These are phyloP conservation scores for Microtus oregoni DNA, from an alignment of 2,113 vertebrate genomes.

Conservation along the genomic window DNA sequence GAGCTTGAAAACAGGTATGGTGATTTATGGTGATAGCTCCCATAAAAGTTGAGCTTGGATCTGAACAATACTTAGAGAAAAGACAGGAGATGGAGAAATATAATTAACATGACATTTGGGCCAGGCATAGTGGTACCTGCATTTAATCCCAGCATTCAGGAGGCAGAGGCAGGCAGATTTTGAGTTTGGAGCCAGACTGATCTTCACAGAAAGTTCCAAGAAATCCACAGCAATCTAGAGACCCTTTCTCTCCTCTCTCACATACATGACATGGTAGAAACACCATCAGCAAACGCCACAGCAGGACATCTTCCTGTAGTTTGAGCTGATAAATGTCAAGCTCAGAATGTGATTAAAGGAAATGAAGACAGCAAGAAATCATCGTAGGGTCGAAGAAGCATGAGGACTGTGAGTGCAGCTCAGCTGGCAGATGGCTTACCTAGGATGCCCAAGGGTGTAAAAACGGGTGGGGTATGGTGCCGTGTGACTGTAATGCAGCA, in stretches of 20 bases:
- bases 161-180: neutral
- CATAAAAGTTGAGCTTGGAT: neutral
- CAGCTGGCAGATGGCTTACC: neutral
- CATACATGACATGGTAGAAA: neutral
- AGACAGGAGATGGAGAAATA: neutral
- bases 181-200: neutral
- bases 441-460: neutral
- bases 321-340: neutral
- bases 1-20: neutral
- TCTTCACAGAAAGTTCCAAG: neutral
- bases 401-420: neutral
- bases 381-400: neutral
- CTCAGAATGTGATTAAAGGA: neutral
- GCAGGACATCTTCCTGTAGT: neutral
- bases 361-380: neutral
- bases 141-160: neutral
- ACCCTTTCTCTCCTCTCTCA: neutral
- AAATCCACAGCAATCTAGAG: neutral
- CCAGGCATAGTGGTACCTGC: neutral
- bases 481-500: neutral
- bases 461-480: neutral
- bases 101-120: neutral
- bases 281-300: neutral
- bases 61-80: neutral
- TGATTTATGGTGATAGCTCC: no score